Percentiles rank a stretch among this genome's conserved stretches.
Evolutionary conservation across 37 sponge, comb jelly and placozoan genomes (phyloP).

Genomic region (Lycopodina hypogea): DNA sequence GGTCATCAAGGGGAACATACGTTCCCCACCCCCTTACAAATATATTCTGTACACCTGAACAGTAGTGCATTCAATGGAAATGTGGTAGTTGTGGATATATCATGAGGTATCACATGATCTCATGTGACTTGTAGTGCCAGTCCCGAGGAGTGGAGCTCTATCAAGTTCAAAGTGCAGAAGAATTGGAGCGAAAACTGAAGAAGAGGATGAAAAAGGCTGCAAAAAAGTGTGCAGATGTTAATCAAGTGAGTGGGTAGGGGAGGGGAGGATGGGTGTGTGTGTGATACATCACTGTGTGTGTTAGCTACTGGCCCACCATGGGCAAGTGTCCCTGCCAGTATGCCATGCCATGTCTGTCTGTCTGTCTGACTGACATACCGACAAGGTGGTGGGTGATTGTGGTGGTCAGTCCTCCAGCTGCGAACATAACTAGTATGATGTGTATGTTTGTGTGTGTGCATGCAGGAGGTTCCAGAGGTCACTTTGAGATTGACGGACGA

Average conservation of each 20-base stretch:
- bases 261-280: no score
- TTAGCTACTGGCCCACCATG: no score
- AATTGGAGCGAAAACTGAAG: constrained; percentile 44
- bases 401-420: no score
- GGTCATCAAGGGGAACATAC: no score
- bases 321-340: no score
- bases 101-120: not conserved
- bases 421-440: no score
- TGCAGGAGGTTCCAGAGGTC: not conserved
- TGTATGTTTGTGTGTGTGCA: not conserved
- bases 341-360: no score
- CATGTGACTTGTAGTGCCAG: constrained; percentile 2
- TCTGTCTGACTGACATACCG: not conserved
- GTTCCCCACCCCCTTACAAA: no score
- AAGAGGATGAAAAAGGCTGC: constrained; percentile 60
- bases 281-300: no score
- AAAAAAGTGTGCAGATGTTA: constrained; percentile 16
- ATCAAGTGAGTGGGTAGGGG: not conserved
- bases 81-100: not conserved
- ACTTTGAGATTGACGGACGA: not conserved
- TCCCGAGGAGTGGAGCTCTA: constrained; percentile 59
- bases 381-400: no score
- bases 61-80: no score
- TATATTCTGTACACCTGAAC: not conserved
- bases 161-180: constrained; percentile 48